These are phyloP conservation scores for Oreochromis niloticus DNA, from an alignment of 2,113 vertebrate species.

Conservation along the genomic window DNA sequence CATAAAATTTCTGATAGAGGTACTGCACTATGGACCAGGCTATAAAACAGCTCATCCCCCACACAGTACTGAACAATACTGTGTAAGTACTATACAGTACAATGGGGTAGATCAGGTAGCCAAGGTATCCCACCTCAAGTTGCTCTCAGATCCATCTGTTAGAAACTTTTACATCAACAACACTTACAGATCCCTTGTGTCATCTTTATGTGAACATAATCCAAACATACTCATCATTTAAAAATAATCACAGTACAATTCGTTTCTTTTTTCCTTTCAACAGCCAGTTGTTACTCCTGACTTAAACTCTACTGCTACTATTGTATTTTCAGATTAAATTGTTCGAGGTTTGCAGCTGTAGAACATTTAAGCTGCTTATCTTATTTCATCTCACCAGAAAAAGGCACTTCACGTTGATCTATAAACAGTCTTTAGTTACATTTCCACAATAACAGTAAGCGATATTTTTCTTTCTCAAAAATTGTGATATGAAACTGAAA, in stretches of 20 bases:
- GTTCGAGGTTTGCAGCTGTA: background rate
- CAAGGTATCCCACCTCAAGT: background rate
- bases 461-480: background rate
- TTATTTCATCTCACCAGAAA: background rate
- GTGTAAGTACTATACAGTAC: background rate
- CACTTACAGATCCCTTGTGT: background rate
- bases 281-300: background rate
- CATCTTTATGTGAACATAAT: background rate
- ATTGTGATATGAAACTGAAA: background rate
- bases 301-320: background rate
- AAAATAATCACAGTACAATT: background rate
- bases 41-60: background rate
- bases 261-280: background rate
- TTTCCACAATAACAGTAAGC: background rate
- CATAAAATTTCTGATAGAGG: background rate
- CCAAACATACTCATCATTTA: background rate
- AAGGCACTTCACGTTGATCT: background rate
- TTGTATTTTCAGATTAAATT: background rate
- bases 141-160: background rate
- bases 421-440: background rate
- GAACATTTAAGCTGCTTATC: background rate
- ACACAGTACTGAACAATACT: background rate
- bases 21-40: background rate
- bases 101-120: background rate
- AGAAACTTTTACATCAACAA: background rate